Percentiles rank a stretch among this genome's conserved stretches.
phyloP scores from a whole-genome alignment of 2,888 invertebrate species.

The Mesochorus sp. region DNA sequence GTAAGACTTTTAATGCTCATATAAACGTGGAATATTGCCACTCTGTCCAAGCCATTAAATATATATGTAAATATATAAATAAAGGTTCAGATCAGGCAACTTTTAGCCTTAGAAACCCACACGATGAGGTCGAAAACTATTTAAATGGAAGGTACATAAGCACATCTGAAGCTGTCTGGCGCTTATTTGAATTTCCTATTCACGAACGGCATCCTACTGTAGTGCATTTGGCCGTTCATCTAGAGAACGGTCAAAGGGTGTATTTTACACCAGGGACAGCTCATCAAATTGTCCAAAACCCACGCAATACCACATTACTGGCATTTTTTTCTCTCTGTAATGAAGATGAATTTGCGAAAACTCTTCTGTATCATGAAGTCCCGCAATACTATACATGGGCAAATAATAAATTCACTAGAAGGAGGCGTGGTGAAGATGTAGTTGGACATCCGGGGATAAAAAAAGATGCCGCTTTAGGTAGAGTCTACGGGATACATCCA shows the following conservation, averaged over 20 bases:
- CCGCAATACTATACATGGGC: slow-evolving; percentile 64
- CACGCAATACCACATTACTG: slow-evolving; percentile 63
- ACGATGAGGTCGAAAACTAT: slow-evolving; percentile 69
- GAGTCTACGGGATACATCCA: slow-evolving; percentile 70
- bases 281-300: slow-evolving; percentile 12
- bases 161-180: slow-evolving; percentile 71
- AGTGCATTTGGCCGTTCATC: slow-evolving; percentile 68
- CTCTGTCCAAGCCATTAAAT: slow-evolving; percentile 33
- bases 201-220: slow-evolving; percentile 73
- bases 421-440: no score
- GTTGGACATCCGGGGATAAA: slow-evolving; percentile 63
- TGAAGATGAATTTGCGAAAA: slow-evolving; percentile 74
- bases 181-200: slow-evolving; percentile 60
- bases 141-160: slow-evolving; percentile 71
- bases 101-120: slow-evolving; percentile 48
- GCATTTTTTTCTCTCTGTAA: slow-evolving; percentile 75
- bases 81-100: slow-evolving; percentile 60
- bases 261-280: slow-evolving; percentile 34
- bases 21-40: slow-evolving; percentile 30
- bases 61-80: slow-evolving; percentile 31
- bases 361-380: slow-evolving; percentile 71
- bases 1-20: slow-evolving; percentile 5
- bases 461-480: slow-evolving; percentile 66
- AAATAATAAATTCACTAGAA: slow-evolving; percentile 54
- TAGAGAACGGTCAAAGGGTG: slow-evolving; percentile 71